Evolutionary conservation across 2,113 vertebrate species (phyloP).

Genomic region (Passerina amoena): DNA sequence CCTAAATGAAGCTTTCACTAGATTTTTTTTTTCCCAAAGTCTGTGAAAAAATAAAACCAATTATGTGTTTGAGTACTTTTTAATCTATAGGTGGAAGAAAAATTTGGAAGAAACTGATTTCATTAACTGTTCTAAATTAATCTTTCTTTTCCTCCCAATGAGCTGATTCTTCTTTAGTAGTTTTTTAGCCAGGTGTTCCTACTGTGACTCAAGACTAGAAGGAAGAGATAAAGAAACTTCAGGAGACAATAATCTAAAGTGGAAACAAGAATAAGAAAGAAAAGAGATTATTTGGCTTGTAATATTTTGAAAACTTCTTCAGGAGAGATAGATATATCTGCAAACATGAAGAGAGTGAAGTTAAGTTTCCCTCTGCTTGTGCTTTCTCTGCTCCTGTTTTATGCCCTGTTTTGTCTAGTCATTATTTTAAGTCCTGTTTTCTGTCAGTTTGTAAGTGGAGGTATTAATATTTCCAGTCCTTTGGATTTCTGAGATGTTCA

Average conservation of each 20-base stretch:
- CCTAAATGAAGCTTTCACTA: background rate
- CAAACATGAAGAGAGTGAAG: background rate
- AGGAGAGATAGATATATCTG: background rate
- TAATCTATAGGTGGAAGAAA: background rate
- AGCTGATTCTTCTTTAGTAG: background rate
- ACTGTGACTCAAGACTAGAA: background rate
- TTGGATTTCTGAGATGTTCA: background rate
- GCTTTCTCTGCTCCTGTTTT: background rate
- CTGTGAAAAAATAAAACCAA: background rate
- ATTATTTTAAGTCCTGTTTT: background rate
- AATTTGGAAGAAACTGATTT: background rate
- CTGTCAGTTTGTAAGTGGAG: background rate
- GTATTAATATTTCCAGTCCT: background rate
- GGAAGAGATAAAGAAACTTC: background rate
- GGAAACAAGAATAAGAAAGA: background rate
- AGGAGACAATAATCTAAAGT: background rate
- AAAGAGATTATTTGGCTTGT: background rate
- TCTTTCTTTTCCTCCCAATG: background rate
- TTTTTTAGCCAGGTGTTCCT: background rate
- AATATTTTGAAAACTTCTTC: background rate
- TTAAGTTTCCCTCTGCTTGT: background rate
- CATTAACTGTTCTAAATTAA: background rate
- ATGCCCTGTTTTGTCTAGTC: background rate
- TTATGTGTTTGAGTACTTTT: background rate
- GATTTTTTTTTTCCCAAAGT: background rate